Evolutionary conservation across 2,113 vertebrate species (phyloP).

Genomic region (Ginglymostoma cirratum): DNA sequence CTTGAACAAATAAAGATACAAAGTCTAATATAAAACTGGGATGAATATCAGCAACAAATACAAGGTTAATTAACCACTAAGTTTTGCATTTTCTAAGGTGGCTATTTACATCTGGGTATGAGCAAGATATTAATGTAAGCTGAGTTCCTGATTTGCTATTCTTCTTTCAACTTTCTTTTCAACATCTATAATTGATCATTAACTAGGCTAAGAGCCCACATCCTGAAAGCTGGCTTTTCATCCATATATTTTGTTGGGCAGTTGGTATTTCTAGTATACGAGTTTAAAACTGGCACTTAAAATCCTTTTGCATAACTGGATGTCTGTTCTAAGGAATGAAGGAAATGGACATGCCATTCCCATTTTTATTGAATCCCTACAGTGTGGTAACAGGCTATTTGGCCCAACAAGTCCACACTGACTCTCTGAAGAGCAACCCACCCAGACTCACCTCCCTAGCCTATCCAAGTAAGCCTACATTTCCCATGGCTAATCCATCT

Average conservation of each 20-base stretch:
- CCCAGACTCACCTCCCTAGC: too few species aligned
- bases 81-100: neutral
- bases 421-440: too few species aligned
- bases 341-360: neutral
- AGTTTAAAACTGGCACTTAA: neutral
- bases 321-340: neutral
- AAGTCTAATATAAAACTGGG: neutral
- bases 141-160: neutral
- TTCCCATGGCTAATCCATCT: too few species aligned
- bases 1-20: too few species aligned
- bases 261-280: neutral
- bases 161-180: neutral
- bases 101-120: neutral
- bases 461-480: too few species aligned
- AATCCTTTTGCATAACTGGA: neutral
- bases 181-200: neutral
- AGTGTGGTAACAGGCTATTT: too few species aligned
- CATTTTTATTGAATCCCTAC: neutral
- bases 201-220: neutral
- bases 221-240: neutral
- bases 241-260: neutral
- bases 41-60: neutral
- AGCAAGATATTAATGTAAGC: neutral
- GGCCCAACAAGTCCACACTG: too few species aligned
- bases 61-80: too few species aligned